phyloP scores from a whole-genome alignment of 2,888 invertebrate species.

The Diogma glabrata region DNA sequence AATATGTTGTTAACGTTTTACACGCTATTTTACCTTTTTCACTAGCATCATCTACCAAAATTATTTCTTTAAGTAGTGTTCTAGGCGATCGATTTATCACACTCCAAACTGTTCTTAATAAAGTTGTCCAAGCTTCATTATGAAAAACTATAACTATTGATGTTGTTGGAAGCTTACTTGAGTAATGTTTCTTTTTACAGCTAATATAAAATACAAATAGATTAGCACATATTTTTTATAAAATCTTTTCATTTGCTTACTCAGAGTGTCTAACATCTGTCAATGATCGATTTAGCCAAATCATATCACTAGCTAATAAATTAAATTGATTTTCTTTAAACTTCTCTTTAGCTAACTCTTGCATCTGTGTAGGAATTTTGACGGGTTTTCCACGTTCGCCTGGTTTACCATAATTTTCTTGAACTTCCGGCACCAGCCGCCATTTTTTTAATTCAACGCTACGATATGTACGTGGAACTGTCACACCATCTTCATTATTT shows the following conservation, averaged over 20 bases:
- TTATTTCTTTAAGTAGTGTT: slow-evolving; percentile 80
- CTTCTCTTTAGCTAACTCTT: slow-evolving; percentile 82
- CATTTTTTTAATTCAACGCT: slow-evolving; percentile 49
- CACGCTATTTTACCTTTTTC: slow-evolving; percentile 84
- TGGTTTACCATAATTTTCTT: slow-evolving; percentile 54
- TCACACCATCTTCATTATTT: slow-evolving; percentile 33
- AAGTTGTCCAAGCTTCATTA: slow-evolving; percentile 97
- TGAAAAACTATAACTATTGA: slow-evolving; percentile 98
- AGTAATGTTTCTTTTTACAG: slow-evolving; percentile 69
- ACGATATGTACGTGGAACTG: slow-evolving; percentile 33
- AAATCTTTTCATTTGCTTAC: slow-evolving; percentile 44
- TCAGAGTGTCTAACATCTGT: slow-evolving; percentile 87
- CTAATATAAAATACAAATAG: slow-evolving; percentile 37
- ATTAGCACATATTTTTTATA: slow-evolving; percentile 8
- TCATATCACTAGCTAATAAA: slow-evolving; percentile 93
- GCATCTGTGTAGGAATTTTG: slow-evolving; percentile 72
- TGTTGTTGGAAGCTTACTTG: slow-evolving; percentile 73
- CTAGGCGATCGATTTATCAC: slow-evolving; percentile 90
- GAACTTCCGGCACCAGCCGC: slow-evolving; percentile 59
- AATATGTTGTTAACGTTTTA: too few species aligned
- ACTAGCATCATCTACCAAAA: slow-evolving; percentile 96
- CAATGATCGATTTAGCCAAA: slow-evolving; percentile 88
- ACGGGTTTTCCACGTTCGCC: slow-evolving; percentile 93
- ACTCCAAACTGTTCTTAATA: slow-evolving; percentile 92
- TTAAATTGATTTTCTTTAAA: slow-evolving; percentile 99